Percentiles rank a stretch among this genome's conserved stretches.
Conservation (phyloP, 2,797 vertebrate species). For the Pseudocheirus occidentalis region DNA sequence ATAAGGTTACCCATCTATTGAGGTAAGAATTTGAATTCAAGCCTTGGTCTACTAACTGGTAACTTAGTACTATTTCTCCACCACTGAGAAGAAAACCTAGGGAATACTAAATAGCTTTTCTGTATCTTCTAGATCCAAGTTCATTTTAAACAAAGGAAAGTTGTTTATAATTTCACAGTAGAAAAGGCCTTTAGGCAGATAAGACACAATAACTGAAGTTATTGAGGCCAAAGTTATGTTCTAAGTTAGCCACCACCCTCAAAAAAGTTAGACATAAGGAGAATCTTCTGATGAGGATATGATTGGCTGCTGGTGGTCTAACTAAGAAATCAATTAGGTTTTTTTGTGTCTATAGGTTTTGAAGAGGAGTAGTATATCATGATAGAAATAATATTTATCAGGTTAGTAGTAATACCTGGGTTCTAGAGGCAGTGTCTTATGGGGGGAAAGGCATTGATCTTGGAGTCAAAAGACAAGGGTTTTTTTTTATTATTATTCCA, state of each 20-base stretch:
- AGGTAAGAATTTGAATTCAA: neutral
- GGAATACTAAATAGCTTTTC: neutral
- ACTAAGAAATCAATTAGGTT: neutral
- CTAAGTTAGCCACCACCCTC: neutral
- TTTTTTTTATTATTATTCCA: neutral
- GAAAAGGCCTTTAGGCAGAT: neutral
- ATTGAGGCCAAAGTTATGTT: neutral
- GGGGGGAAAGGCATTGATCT: neutral
- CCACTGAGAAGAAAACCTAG: neutral
- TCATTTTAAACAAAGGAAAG: neutral
- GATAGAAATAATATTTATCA: neutral
- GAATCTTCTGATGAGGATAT: neutral
- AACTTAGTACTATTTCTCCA: neutral
- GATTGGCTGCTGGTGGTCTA: neutral
- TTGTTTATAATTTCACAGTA: neutral
- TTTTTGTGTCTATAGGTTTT: neutral
- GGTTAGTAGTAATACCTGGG: neutral
- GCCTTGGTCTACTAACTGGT: neutral
- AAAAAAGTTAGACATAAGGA: neutral
- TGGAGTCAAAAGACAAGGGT: neutral
- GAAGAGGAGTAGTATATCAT: neutral
- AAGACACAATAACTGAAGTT: neutral
- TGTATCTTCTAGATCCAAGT: neutral
- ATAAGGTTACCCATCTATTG: neutral
- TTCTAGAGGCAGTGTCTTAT: neutral